phyloP scores from a whole-genome alignment of 2,113 vertebrate species.

The Atlantisia rogersi region DNA sequence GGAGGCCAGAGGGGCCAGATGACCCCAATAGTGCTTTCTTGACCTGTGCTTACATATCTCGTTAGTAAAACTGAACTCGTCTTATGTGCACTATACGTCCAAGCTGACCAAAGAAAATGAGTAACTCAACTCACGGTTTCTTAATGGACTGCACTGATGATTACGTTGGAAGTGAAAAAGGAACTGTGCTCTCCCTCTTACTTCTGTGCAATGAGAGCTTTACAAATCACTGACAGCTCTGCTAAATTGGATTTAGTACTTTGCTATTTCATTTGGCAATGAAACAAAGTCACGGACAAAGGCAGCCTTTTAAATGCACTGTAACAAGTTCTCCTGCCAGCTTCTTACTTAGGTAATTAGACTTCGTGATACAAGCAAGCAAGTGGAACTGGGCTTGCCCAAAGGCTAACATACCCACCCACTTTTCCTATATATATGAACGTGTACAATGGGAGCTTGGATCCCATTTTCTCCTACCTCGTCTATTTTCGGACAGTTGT shows the following conservation, averaged over 20 bases:
- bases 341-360: neutral
- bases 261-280: neutral
- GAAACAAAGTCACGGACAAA: neutral
- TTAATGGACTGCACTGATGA: neutral
- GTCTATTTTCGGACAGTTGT: neutral
- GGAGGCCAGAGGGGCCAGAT: neutral
- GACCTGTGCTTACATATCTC: neutral
- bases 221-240: neutral
- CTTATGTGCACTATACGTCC: neutral
- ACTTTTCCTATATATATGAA: neutral
- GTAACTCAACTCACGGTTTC: neutral
- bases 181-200: neutral
- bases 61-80: neutral
- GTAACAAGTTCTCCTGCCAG: neutral
- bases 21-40: neutral
- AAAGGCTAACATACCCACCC: neutral
- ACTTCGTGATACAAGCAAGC: neutral
- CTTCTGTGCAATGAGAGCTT: neutral
- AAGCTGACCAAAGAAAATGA: neutral
- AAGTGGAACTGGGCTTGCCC: neutral
- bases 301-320: neutral
- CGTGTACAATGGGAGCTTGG: neutral
- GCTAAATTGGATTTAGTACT: conserved; percentile 18
- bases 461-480: neutral
- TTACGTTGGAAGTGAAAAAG: neutral